Evolutionary conservation across 2,888 invertebrate genomes (phyloP).

Genomic region (Tineola bisselliella): DNA sequence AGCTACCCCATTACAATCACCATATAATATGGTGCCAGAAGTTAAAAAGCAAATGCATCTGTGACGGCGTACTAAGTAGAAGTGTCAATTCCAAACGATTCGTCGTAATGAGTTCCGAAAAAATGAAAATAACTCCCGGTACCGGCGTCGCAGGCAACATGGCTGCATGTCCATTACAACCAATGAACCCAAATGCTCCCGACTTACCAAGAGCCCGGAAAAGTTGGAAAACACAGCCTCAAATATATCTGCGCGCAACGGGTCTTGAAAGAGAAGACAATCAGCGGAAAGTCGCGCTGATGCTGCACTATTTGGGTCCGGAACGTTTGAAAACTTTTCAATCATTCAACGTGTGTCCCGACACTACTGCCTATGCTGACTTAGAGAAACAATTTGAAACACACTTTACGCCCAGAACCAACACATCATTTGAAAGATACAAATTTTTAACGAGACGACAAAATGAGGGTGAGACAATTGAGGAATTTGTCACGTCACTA

Average conservation of each 20-base stretch:
- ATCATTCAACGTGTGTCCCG: neutral
- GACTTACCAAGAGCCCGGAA: neutral
- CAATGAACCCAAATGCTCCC: neutral
- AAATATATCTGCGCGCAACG: constrained; percentile 12
- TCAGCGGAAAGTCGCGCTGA: neutral
- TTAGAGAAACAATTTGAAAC: neutral
- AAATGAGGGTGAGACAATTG: too few relatives aligned
- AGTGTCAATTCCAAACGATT: too few relatives aligned
- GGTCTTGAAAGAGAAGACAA: constrained; percentile 13
- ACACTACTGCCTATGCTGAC: neutral
- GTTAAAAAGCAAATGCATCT: too few relatives aligned
- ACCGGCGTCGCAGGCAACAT: neutral
- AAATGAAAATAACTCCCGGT: neutral
- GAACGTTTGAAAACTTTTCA: neutral
- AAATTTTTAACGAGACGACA: too few relatives aligned
- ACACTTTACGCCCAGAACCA: too few relatives aligned
- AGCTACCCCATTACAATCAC: too few relatives aligned
- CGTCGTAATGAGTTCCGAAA: neutral
- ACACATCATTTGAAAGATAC: too few relatives aligned
- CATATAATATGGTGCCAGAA: too few relatives aligned
- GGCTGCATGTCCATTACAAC: neutral
- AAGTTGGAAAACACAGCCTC: neutral
- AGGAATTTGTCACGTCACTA: neutral
- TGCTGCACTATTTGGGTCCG: neutral
- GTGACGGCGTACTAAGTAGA: too few relatives aligned